Conservation (phyloP, 2,888 invertebrate species). For the Ornithoptera alexandrae region DNA sequence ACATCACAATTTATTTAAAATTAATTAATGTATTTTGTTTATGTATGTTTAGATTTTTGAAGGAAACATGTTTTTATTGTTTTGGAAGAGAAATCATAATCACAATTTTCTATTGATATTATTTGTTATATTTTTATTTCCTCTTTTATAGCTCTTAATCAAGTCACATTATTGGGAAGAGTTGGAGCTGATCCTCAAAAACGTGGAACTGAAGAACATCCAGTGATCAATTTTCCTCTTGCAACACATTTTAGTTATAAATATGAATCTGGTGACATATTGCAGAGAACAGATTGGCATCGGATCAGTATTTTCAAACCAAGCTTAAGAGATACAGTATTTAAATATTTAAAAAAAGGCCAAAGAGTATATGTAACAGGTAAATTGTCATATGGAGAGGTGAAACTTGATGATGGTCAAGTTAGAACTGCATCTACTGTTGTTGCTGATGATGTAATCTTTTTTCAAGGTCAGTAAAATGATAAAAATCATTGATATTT, state of each 20-base stretch:
- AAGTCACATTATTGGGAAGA: conserved; percentile 90
- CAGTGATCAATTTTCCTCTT: conserved; percentile 92
- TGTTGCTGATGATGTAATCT: conserved; percentile 92
- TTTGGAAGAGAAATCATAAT: too few species aligned
- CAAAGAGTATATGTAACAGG: conserved; percentile 91
- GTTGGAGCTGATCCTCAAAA: conserved; percentile 94
- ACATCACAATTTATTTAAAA: too few species aligned
- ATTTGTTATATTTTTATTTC: neutral
- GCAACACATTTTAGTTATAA: conserved; percentile 94
- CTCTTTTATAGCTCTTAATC: conserved; percentile 82
- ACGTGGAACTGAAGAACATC: conserved; percentile 89
- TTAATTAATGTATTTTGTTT: too few species aligned
- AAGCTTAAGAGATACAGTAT: conserved; percentile 87
- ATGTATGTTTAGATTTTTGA: too few species aligned
- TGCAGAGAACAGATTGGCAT: conserved; percentile 96
- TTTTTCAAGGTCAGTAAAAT: conserved; percentile 80
- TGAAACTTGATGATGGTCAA: conserved; percentile 88
- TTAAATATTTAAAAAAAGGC: conserved; percentile 90
- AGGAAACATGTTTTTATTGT: too few species aligned
- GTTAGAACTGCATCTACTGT: conserved; percentile 87
- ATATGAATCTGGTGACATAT: conserved; percentile 87
- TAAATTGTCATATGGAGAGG: conserved; percentile 90
- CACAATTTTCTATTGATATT: neutral
- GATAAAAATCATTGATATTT: conserved; percentile 36
- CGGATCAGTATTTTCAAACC: conserved; percentile 92